Evolutionary conservation across 2,113 vertebrate genomes (phyloP).

Genomic region (Semnornis frantzii): DNA sequence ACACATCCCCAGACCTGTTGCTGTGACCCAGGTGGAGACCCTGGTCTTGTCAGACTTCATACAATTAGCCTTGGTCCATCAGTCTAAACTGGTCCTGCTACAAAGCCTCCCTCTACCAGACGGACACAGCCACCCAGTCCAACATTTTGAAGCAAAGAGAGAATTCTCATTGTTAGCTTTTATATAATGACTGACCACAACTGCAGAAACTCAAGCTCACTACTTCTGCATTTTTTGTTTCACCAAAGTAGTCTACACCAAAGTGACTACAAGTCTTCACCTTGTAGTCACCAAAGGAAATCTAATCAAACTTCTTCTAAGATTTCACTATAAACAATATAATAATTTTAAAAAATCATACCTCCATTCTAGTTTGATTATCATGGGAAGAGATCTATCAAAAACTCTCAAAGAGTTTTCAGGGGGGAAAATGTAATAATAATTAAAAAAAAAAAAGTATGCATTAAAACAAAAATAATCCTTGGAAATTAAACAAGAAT

Average conservation of each 20-base stretch:
- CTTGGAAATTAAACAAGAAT: neutral
- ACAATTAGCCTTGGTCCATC: too few species aligned
- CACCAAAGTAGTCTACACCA: too few species aligned
- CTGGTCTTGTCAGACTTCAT: too few species aligned
- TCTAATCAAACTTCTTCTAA: neutral
- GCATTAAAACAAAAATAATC: neutral
- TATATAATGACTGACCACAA: neutral
- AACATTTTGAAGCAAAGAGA: neutral
- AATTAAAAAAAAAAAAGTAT: neutral
- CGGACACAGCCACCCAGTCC: too few species aligned
- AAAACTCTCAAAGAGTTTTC: neutral
- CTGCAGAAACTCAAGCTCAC: neutral
- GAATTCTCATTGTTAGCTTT: neutral
- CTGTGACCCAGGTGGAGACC: too few species aligned
- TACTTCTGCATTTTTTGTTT: neutral
- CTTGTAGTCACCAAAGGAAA: neutral
- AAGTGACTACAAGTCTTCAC: too few species aligned
- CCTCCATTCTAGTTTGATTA: neutral
- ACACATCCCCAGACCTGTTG: too few species aligned
- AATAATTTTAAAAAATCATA: neutral
- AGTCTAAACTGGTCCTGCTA: too few species aligned
- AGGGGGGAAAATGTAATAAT: neutral
- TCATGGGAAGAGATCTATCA: neutral
- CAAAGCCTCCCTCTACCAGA: too few species aligned
- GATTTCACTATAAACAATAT: neutral